Evolutionary conservation across 2,113 vertebrate species (phyloP).

Genomic region (Hirundichthys speculiger): DNA sequence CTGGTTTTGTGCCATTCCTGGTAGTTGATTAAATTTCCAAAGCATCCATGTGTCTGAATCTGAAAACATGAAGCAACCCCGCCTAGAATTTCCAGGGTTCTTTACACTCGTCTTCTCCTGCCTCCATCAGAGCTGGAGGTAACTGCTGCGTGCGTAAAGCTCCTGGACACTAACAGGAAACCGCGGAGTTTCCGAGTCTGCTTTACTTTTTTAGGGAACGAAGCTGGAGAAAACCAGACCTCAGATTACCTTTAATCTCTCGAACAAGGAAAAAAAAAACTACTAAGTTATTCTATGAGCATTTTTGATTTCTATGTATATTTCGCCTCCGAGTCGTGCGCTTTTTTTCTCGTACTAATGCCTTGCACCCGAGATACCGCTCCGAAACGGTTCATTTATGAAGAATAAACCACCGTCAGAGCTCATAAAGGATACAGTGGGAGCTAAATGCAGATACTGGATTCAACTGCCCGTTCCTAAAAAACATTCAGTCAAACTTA

Average conservation of each 20-base stretch:
- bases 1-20: constrained; percentile 6
- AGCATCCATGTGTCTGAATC: background rate
- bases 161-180: constrained; percentile 39
- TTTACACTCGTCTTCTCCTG: constrained; percentile 43
- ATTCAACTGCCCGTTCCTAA: constrained; percentile 64
- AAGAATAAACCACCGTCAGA: constrained; percentile 57
- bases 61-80: constrained; percentile 57
- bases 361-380: constrained; percentile 32
- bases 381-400: constrained; percentile 12
- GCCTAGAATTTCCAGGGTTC: constrained; percentile 67
- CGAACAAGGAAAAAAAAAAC: background rate
- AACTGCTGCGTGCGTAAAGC: constrained; percentile 76
- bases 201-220: background rate
- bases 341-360: constrained; percentile 33
- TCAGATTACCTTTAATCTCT: background rate
- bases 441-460: constrained; percentile 64
- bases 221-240: constrained; percentile 1
- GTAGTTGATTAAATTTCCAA: constrained; percentile 14
- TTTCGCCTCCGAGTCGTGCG: constrained; percentile 6
- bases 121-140: constrained; percentile 60
- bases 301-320: background rate
- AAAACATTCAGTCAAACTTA: constrained; percentile 77
- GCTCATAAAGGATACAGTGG: constrained; percentile 46
- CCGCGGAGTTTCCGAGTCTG: constrained; percentile 17
- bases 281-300: constrained; percentile 1